A percentile compares a stretch with the other conserved stretches of the same genome.
These are phyloP conservation scores for Linyphia triangularis DNA, from an alignment of 2,888 invertebrate species.

Conservation along the genomic window DNA sequence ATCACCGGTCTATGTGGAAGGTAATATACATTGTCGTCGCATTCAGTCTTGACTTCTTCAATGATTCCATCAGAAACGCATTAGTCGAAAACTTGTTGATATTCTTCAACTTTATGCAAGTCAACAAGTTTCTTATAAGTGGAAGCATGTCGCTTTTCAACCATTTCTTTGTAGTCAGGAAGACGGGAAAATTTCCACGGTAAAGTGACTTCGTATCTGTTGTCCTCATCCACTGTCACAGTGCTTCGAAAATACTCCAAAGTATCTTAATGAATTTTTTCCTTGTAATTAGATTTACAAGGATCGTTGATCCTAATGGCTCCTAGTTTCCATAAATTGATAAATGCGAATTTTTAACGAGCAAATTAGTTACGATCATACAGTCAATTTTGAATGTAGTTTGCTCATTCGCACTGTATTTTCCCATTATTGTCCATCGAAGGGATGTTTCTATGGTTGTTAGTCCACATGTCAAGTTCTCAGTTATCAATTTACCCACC, in stretches of 20 bases:
- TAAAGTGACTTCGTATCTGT: constrained; percentile 18
- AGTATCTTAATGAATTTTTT: constrained; percentile 14
- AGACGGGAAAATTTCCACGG: constrained; percentile 16
- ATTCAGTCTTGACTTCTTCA: constrained; percentile 79
- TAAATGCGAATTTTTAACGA: neutral
- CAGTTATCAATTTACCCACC: too few species aligned
- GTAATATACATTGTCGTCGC: constrained; percentile 71
- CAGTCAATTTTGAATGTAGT: too few species aligned
- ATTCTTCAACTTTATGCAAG: neutral
- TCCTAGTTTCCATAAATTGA: constrained; percentile 10
- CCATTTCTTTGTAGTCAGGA: constrained; percentile 9
- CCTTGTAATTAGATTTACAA: neutral
- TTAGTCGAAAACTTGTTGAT: neutral
- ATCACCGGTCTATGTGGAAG: neutral
- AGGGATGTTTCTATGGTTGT: too few species aligned
- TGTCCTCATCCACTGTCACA: neutral
- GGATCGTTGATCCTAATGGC: constrained; percentile 15
- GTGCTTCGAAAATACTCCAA: neutral
- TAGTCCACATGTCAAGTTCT: too few species aligned
- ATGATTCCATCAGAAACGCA: neutral
- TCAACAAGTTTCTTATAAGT: neutral
- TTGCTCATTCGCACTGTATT: too few species aligned
- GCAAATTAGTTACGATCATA: too few species aligned
- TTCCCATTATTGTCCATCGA: neutral
- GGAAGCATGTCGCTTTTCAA: constrained; percentile 73